Conservation (phyloP, 2,113 vertebrate genomes). For the Mesitornis unicolor region DNA sequence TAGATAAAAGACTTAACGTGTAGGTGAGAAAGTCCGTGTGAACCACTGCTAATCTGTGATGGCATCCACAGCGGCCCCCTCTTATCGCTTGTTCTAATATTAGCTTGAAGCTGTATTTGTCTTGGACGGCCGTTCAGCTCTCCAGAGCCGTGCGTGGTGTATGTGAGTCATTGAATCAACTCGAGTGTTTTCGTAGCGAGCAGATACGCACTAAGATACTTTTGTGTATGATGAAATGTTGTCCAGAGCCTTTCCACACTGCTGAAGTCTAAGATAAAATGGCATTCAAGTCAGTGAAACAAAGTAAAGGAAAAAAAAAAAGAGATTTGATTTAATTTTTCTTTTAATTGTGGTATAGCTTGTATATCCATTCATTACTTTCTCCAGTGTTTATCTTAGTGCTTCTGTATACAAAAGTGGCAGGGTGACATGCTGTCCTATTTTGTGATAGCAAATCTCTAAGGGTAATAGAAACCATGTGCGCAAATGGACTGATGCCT, state of each 20-base stretch:
- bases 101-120: slow-evolving; percentile 4
- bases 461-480: not conserved
- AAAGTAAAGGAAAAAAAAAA: not conserved
- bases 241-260: not conserved
- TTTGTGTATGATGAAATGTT: not conserved
- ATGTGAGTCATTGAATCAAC: not conserved
- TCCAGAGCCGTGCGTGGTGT: not conserved
- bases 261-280: not conserved
- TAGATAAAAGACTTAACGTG: not conserved
- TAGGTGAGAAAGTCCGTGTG: not conserved
- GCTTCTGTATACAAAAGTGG: not conserved
- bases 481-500: not conserved
- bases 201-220: not conserved
- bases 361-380: no score
- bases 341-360: not conserved
- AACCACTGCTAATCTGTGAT: not conserved
- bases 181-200: not conserved
- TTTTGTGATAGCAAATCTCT: not conserved
- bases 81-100: not conserved
- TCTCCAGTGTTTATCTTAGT: not conserved
- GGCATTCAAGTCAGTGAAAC: not conserved
- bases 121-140: not conserved
- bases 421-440: not conserved
- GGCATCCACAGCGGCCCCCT: not conserved
- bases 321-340: not conserved